Evolutionary conservation across 2,888 invertebrate species (phyloP), one percentile per base, ranked within the genome.

Genomic region (Mesorhabditis spiculigera): DNA sequence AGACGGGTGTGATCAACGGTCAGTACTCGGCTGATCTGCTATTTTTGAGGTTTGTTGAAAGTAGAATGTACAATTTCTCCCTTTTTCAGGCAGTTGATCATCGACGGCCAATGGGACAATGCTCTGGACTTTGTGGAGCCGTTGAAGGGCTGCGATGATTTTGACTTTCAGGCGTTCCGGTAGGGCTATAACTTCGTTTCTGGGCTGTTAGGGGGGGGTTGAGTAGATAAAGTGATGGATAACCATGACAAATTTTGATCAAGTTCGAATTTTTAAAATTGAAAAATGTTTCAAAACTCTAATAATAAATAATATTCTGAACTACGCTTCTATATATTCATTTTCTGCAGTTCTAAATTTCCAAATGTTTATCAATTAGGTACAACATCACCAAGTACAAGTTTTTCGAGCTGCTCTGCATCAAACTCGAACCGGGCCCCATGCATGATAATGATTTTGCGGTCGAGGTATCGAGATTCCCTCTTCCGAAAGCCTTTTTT

Each of bases 31-130:
- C 95, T 87, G 96, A 96, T 87, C 91, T 94, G 61, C 90, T 96
- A 65, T 96, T 96, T 87, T 89, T 96, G 41, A 90, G 95, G 95
- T 67, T 92, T 94, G 75, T 93, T 94, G 86, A 95, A 95, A 87
- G 94, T 93, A 70, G 91, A 91, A 87, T 93, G 94, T 13, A 94
- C 95, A 87, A 96, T 96, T 87, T 91, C 94, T 61, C 90, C 96
- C 65, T 96, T 95, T 87, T 89, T 96, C 28, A 90, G 78, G 5
- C 78, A 78, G 67, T 63, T 96, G 68, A 94, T 96, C 79, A 90
- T 96, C 69, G 96, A 96, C 87, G 96, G 96, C 28, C 94, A 95
- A 88, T 96, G 96, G 96, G 95, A 96, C 87, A 95, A 95, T 87
- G 95, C 93, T 1, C 88, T 95, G 73, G 95, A 95, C 86, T 96